Percentiles rank a stretch among this genome's conserved stretches.
phyloP scores from a whole-genome alignment of 2,888 invertebrate species.

The Scaptomyza polygonia region DNA sequence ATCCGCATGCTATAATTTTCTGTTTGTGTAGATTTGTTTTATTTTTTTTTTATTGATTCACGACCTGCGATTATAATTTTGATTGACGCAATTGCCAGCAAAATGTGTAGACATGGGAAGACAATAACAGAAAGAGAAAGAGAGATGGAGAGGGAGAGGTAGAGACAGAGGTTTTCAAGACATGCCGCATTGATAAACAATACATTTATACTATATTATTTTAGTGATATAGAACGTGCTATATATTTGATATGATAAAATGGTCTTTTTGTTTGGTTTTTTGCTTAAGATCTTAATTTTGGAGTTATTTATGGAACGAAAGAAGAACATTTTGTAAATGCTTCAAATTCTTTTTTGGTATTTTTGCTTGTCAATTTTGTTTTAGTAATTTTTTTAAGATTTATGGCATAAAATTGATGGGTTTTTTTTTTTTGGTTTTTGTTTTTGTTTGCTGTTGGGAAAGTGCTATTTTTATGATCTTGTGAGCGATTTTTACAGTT shows the following conservation, averaged over 20 bases:
- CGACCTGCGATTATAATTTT: conserved; percentile 37
- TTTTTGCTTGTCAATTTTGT: background rate
- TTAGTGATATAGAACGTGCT: conserved; percentile 7
- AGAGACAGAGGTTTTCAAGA: background rate
- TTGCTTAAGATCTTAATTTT: background rate
- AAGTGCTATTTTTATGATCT: background rate
- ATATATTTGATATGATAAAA: conserved; percentile 1
- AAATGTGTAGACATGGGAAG: background rate
- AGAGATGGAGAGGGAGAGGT: background rate
- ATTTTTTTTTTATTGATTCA: conserved; percentile 49
- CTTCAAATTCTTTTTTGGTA: background rate
- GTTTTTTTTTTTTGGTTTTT: background rate
- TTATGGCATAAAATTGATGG: conserved; percentile 9
- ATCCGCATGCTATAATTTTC: conserved; percentile 37
- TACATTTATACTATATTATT: background rate
- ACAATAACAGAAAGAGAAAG: background rate
- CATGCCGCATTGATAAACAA: conserved; percentile 16
- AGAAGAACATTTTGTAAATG: too few species aligned
- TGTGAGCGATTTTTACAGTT: conserved; percentile 4
- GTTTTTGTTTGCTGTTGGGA: too few species aligned
- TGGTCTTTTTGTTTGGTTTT: background rate
- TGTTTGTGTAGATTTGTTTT: background rate
- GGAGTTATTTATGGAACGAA: background rate
- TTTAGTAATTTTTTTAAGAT: background rate
- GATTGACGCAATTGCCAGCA: conserved; percentile 32